Conservation (phyloP, 2,888 invertebrate genomes). For the Azorinus chamasolen region DNA sequence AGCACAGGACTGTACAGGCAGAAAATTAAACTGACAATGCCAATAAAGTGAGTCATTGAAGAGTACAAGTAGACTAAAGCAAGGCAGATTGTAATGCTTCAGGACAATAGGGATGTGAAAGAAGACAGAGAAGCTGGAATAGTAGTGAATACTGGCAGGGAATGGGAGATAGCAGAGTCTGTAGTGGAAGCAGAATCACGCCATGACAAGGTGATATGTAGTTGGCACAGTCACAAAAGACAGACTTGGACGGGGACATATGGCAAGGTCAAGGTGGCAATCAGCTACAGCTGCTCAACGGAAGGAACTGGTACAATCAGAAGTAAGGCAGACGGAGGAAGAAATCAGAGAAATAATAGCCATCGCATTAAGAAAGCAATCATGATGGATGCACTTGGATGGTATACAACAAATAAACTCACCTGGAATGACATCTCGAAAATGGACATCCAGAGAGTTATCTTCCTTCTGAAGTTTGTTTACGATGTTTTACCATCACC, state of each 20-base stretch:
- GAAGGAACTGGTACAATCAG: neutral
- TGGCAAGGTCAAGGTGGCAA: too few species aligned
- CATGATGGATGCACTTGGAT: neutral
- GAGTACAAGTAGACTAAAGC: too few species aligned
- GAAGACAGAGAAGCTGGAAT: too few species aligned
- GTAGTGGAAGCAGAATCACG: too few species aligned
- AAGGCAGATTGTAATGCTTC: too few species aligned
- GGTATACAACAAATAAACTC: neutral
- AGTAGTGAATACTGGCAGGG: conserved; percentile 3
- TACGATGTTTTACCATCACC: neutral
- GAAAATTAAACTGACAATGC: too few species aligned
- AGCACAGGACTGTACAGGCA: neutral
- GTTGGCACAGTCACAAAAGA: conserved; percentile 1
- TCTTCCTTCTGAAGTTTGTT: neutral
- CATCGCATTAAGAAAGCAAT: neutral
- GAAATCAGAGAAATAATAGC: neutral
- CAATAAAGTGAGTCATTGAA: too few species aligned
- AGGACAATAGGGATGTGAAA: too few species aligned
- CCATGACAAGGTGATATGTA: too few species aligned
- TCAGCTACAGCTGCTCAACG: neutral
- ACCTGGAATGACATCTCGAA: neutral
- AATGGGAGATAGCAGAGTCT: neutral
- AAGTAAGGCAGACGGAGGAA: conserved; percentile 14
- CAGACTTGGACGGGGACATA: conserved; percentile 18
- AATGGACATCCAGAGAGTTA: neutral